phyloP scores from a whole-genome alignment of 92 coral and sea anemone species.

The Porites divaricata region DNA sequence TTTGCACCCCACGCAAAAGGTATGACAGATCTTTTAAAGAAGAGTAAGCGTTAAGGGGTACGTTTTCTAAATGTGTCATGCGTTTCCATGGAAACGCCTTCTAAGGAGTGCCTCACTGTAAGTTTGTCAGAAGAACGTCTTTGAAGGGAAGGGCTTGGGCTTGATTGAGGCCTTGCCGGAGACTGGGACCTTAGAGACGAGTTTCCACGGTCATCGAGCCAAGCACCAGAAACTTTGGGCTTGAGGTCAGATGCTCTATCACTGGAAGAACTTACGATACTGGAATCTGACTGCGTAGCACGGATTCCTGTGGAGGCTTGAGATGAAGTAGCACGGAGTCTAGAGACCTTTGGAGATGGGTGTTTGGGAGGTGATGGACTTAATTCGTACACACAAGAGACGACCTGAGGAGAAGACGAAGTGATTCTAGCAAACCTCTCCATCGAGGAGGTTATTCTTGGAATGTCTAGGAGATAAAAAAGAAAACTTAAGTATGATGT shows the following conservation, averaged over 20 bases:
- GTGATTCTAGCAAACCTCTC: constrained; percentile 2
- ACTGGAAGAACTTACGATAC: constrained; percentile 52
- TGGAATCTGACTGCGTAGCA: constrained; percentile 68
- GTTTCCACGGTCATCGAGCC: constrained; percentile 44
- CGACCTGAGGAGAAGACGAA: not conserved
- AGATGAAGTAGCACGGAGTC: constrained; percentile 58
- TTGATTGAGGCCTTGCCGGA: constrained; percentile 34
- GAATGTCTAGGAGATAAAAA: not conserved
- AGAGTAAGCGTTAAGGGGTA: not conserved
- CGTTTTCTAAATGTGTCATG: not conserved
- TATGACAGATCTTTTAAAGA: not conserved
- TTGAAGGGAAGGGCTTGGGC: constrained; percentile 35
- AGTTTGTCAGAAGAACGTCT: constrained; percentile 29
- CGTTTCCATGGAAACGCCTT: constrained; percentile 13
- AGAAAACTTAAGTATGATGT: not conserved
- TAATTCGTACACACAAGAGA: not conserved
- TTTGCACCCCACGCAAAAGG: not conserved
- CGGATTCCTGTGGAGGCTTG: constrained; percentile 54
- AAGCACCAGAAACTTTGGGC: constrained; percentile 66
- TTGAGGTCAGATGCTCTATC: constrained; percentile 56
- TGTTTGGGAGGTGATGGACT: constrained; percentile 65
- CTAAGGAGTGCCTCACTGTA: constrained; percentile 10
- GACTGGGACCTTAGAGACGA: constrained; percentile 21
- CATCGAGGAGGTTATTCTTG: constrained; percentile 27
- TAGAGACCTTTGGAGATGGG: constrained; percentile 69